Base-by-base conservation (phyloP, 2,888 invertebrate species). In the Marasmarcha lunaedactyla region DNA sequence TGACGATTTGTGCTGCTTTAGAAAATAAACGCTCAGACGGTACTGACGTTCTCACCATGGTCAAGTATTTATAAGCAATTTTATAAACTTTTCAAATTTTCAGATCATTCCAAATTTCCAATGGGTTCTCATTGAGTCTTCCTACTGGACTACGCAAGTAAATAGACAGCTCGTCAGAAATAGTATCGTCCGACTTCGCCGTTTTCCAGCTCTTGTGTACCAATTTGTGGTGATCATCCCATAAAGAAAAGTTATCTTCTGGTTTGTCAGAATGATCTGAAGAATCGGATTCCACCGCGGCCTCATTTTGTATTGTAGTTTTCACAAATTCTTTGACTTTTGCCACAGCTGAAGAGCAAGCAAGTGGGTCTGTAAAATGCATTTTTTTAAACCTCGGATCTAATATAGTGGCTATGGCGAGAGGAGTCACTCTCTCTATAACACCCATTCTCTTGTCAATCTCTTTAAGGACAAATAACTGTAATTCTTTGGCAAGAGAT, bases 341-440 rank as follows among this genome's bases (percentile, higher is more conserved):
- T 35, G 15, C 15, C 3, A 20, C 20, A 20, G 20, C 20, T 7
- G 7, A 5, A 7, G 20, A 20, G 20, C 20, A 20, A 42, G 52
- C 48, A 13, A 52, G 35, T 37, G 49, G 6, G 30, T 51, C 43
- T 26, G 37, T 42, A 38, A 56, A 52, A 40, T 54, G 48, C 25
- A 54, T 41, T 46, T 43, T 45, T 12, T 42, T 42, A 15, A 33
- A 44, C 40, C 42, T 40, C 3, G 43, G 43, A 27, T 49, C 47
- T 44, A 44, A 55, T 13, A 40, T 14, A 9, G 46, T 52, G 10
- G 54, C 50, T 41, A 53, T 47, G 37, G 53, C 48, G 41, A 52
- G 43, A 46, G 46, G 42, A 36, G 44, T 42, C 20, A 44, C 46
- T 25, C 38, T 42, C 42, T 49, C 47, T 37, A 51, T 53, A 37